These are phyloP conservation scores for Epizoanthus scotinus DNA, from an alignment of 92 coral and sea anemone genomes.

Conservation along the genomic window DNA sequence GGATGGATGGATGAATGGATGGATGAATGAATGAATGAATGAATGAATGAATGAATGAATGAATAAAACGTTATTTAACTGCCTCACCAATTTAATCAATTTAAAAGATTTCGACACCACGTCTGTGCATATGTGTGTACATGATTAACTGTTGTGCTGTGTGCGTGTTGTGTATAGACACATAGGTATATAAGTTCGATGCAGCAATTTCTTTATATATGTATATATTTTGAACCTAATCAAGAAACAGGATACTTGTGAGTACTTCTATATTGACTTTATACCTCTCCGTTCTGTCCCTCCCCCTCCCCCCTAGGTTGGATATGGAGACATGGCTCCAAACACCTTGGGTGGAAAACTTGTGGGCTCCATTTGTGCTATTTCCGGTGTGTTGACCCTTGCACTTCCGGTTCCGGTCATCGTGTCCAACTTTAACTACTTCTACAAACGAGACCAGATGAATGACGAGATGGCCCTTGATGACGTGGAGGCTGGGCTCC, in stretches of 20 bases:
- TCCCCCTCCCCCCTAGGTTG: conserved; percentile 4
- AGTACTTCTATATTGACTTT: too few species aligned
- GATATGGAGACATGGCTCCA: conserved; percentile 93
- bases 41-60: background rate
- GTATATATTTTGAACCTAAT: too few species aligned
- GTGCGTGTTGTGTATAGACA: background rate
- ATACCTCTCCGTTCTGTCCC: background rate
- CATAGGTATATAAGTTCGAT: background rate
- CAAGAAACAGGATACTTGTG: too few species aligned
- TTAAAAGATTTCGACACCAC: too few species aligned
- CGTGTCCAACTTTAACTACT: conserved; percentile 96
- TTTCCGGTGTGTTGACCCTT: conserved; percentile 92
- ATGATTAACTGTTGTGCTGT: background rate
- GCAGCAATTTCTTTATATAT: too few species aligned
- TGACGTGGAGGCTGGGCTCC: conserved; percentile 58
- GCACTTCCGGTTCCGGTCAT: conserved; percentile 99
- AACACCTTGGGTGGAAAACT: conserved; percentile 77
- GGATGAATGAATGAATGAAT: background rate
- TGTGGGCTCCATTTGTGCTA: conserved; percentile 97
- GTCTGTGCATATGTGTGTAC: background rate
- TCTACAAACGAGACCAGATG: conserved; percentile 88
- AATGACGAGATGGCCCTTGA: conserved; percentile 73
- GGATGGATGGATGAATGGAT: background rate
- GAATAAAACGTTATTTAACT: too few species aligned
- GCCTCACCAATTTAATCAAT: too few species aligned